Conservation (phyloP, 2,113 vertebrate species). For the Morone saxatilis region DNA sequence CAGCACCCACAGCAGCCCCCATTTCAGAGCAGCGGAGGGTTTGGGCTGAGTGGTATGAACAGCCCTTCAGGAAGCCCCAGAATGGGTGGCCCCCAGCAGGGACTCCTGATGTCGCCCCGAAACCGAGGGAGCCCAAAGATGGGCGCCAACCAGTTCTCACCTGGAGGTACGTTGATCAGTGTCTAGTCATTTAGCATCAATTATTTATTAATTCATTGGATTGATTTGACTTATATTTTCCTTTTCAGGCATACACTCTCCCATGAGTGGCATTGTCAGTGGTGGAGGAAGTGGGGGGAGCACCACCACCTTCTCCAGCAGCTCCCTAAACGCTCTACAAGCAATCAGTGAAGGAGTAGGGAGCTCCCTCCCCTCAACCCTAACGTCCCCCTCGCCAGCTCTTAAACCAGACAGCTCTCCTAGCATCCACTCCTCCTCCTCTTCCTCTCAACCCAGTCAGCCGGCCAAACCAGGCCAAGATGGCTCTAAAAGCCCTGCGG, state of each 20-base stretch:
- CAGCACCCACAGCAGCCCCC: constrained; percentile 88
- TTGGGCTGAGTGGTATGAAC: constrained; percentile 89
- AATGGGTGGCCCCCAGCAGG: constrained; percentile 90
- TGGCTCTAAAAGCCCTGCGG: constrained; percentile 89
- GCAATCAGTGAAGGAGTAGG: constrained; percentile 98
- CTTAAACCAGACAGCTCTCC: constrained; percentile 93
- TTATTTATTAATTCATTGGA: background rate
- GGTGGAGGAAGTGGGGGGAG: constrained; percentile 82
- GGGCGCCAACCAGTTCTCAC: constrained; percentile 94
- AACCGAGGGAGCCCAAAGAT: constrained; percentile 97
- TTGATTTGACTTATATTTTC: constrained; percentile 2
- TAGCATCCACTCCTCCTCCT: constrained; percentile 86
- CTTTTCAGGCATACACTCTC: constrained; percentile 91
- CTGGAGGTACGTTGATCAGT: constrained; percentile 87
- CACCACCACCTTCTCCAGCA: constrained; percentile 92
- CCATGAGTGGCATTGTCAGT: constrained; percentile 89
- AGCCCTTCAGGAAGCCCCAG: constrained; percentile 94
- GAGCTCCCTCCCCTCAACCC: constrained; percentile 91
- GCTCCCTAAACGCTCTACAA: constrained; percentile 96
- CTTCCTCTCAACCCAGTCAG: constrained; percentile 80
- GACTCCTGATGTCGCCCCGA: constrained; percentile 92
- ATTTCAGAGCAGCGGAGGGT: constrained; percentile 88
- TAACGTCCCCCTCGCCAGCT: constrained; percentile 90
- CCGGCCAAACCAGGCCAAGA: constrained; percentile 70
- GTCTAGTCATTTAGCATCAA: background rate